A percentile compares a stretch with the other conserved stretches of the same genome.
Evolutionary conservation across 2,888 invertebrate species (phyloP).

Genomic region (Netelia fuscicornis): DNA sequence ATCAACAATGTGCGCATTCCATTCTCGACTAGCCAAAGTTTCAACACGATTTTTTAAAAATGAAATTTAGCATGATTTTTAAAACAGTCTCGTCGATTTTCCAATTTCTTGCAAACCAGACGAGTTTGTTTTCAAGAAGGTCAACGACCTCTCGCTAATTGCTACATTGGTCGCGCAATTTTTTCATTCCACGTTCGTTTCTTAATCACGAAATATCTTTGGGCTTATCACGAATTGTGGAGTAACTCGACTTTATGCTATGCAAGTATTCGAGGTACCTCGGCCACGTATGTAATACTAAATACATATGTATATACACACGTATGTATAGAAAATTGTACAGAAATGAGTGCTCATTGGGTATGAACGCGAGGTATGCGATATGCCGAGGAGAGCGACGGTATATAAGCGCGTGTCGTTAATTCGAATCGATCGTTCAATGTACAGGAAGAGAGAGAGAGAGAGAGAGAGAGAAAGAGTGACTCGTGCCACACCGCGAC

Average conservation of each 20-base stretch:
- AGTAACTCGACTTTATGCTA: background rate
- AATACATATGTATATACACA: constrained; percentile 9
- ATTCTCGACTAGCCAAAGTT: too few species aligned
- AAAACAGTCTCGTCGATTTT: too few species aligned
- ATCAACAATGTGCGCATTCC: too few species aligned
- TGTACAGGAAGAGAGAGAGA: constrained; percentile 47
- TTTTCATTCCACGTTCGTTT: constrained; percentile 40
- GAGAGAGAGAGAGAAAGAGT: constrained; percentile 31
- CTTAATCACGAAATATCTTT: background rate
- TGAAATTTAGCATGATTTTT: too few species aligned
- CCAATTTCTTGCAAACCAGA: too few species aligned
- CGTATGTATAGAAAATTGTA: constrained; percentile 8
- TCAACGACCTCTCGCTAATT: constrained; percentile 71
- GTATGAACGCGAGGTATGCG: constrained; percentile 64
- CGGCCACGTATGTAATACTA: background rate
- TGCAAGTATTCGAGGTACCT: background rate
- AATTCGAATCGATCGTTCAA: constrained; percentile 75
- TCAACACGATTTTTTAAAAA: too few species aligned
- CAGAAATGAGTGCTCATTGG: constrained; percentile 21
- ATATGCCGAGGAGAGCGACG: constrained; percentile 62
- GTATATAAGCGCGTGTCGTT: constrained; percentile 72
- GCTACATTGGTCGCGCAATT: constrained; percentile 71
- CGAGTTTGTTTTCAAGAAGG: too few species aligned
- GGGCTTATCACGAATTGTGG: background rate
- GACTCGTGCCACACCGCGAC: constrained; percentile 70